These are phyloP conservation scores for Anthonomus grandis DNA, from an alignment of 1,140 invertebrate species.

Conservation along the genomic window DNA sequence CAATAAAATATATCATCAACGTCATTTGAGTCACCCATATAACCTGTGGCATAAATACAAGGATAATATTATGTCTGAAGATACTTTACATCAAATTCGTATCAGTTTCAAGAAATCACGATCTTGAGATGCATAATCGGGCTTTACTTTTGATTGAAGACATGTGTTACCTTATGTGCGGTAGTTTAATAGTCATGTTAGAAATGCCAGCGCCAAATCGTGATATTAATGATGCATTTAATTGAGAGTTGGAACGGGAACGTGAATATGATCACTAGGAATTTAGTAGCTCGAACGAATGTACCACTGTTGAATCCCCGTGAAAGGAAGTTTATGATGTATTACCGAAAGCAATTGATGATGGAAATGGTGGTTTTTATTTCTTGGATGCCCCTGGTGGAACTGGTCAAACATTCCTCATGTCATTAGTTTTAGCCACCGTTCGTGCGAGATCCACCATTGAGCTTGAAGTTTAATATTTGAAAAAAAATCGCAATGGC, in stretches of 20 bases:
- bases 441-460: constrained; percentile 40
- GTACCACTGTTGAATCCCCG: not conserved
- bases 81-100: constrained; percentile 38
- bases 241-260: constrained; percentile 42
- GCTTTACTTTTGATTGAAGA: constrained; percentile 46
- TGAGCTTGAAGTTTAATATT: constrained; percentile 34
- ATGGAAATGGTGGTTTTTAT: constrained; percentile 32
- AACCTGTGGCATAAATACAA: constrained; percentile 43
- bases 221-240: constrained; percentile 41
- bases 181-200: constrained; percentile 42
- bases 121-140: constrained; percentile 41
- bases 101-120: constrained; percentile 35
- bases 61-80: constrained; percentile 46
- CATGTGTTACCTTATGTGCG: constrained; percentile 41
- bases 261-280: not conserved
- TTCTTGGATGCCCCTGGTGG: constrained; percentile 37
- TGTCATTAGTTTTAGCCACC: constrained; percentile 30
- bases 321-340: constrained; percentile 41
- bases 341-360: constrained; percentile 45
- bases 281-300: not conserved
- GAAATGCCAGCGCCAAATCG: constrained; percentile 48
- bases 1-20: no score
- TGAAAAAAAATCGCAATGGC: constrained; percentile 35
- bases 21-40: no score
- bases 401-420: constrained; percentile 45